Conservation (phyloP, 2,113 vertebrate species). For the human region GRCh38 chr7:41706001-41706500, state of each 20-base stretch:
- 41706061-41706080: slow-evolving; percentile 86
- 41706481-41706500: slow-evolving; percentile 43
- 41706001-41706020: slow-evolving; percentile 74
- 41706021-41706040: slow-evolving; percentile 82
- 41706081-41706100: slow-evolving; percentile 57
- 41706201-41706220: slow-evolving; percentile 48
- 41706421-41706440: background rate
- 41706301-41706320: slow-evolving; percentile 55
- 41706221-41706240: slow-evolving; percentile 55
- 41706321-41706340: slow-evolving; percentile 53
- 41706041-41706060: slow-evolving; percentile 84
- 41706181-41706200: slow-evolving; percentile 33
- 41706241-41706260: slow-evolving; percentile 68
- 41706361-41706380: slow-evolving; percentile 56
- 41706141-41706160: slow-evolving; percentile 24
- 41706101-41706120: slow-evolving; percentile 63
- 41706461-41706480: slow-evolving; percentile 45
- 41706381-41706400: slow-evolving; percentile 41
- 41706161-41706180: background rate
- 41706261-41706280: slow-evolving; percentile 61
- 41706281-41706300: slow-evolving; percentile 64
- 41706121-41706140: slow-evolving; percentile 22
- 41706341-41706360: background rate
- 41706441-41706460: slow-evolving; percentile 51
- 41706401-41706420: slow-evolving; percentile 52